Percentiles rank a stretch among this genome's conserved stretches.
Evolutionary conservation across 2,888 invertebrate genomes (phyloP).

Genomic region (Ophion ventricosus): DNA sequence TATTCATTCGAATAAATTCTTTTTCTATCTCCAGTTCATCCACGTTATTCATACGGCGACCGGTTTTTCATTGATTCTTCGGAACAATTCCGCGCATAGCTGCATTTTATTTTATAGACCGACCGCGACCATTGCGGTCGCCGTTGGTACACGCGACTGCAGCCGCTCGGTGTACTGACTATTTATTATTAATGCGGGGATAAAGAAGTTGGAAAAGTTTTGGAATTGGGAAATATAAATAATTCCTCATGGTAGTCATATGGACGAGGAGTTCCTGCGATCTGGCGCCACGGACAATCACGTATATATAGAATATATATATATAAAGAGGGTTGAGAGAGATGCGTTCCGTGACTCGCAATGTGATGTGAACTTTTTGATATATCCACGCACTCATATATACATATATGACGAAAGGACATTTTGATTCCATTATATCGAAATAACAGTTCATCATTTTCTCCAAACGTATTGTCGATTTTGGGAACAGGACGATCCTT

Average conservation of each 20-base stretch:
- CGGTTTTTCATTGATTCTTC: conserved; percentile 3
- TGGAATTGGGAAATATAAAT: conserved; percentile 50
- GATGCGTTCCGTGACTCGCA: conserved; percentile 63
- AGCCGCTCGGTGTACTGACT: background rate
- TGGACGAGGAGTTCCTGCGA: conserved; percentile 35
- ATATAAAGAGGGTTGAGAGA: background rate
- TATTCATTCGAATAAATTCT: background rate
- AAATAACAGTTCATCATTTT: background rate
- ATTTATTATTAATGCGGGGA: conserved; percentile 44
- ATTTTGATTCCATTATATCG: background rate
- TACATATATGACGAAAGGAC: background rate
- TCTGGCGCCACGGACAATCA: conserved; percentile 21
- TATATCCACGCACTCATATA: conserved; percentile 15
- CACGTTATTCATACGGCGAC: background rate
- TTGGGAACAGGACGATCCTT: too few relatives aligned
- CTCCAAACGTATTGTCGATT: too few relatives aligned
- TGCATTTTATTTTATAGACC: background rate
- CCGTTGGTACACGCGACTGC: background rate
- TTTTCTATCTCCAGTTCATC: background rate
- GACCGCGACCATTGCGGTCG: background rate
- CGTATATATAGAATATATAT: background rate
- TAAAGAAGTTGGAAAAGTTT: conserved; percentile 50
- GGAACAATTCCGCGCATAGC: background rate
- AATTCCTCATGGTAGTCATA: conserved; percentile 56
- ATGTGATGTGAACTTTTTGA: conserved; percentile 53